These are phyloP conservation scores for Ormyrus nitidulus DNA, from an alignment of 2,888 invertebrate genomes.

Conservation along the genomic window DNA sequence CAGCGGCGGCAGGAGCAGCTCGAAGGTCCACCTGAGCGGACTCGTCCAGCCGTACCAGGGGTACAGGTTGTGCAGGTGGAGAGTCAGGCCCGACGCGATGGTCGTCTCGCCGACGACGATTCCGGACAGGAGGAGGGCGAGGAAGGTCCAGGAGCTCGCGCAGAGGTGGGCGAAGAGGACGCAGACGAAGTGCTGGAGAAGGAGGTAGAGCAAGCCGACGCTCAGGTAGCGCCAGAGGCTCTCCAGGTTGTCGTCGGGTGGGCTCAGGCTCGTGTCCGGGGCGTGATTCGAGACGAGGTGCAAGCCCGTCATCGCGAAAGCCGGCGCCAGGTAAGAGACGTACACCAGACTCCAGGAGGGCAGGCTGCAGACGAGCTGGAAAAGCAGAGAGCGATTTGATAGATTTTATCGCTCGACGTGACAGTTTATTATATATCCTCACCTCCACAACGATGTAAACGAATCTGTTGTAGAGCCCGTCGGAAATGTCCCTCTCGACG, in stretches of 20 bases:
- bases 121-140: conserved; percentile 68
- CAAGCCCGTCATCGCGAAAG: conserved; percentile 91
- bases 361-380: conserved; percentile 86
- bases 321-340: conserved; percentile 90
- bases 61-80: conserved; percentile 71
- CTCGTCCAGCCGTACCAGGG: conserved; percentile 70
- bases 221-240: conserved; percentile 71
- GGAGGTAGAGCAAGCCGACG: conserved; percentile 69
- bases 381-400: background rate
- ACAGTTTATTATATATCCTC: conserved; percentile 34
- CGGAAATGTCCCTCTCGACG: conserved; percentile 87
- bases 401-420: background rate
- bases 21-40: conserved; percentile 70
- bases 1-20: conserved; percentile 67
- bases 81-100: conserved; percentile 67
- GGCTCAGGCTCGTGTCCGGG: conserved; percentile 11
- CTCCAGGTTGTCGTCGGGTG: conserved; percentile 69
- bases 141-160: conserved; percentile 66
- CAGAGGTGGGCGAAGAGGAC: conserved; percentile 68
- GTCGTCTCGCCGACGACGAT: conserved; percentile 69
- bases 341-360: conserved; percentile 88
- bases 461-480: conserved; percentile 87
- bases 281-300: conserved; percentile 75
- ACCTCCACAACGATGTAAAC: conserved; percentile 90
- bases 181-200: conserved; percentile 70